phyloP scores from a whole-genome alignment of 1,140 invertebrate genomes.

The Palaemon carinicauda region DNA sequence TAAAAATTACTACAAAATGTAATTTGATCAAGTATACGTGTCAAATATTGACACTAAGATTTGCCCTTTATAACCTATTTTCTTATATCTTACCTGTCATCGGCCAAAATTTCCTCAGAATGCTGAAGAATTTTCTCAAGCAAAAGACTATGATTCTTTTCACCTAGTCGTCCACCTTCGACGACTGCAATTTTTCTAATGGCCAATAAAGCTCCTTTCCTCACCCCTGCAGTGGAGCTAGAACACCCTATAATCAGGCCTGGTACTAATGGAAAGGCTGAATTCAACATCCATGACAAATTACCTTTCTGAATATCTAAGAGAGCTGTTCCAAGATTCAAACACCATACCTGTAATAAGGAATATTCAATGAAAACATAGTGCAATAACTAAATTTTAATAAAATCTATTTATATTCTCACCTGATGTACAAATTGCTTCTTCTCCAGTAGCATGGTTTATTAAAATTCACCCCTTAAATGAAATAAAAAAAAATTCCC shows the following conservation, averaged over 20 bases:
- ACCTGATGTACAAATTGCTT: no score
- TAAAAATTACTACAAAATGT: no score
- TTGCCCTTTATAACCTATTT: background rate
- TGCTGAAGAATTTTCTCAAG: background rate
- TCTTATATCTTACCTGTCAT: conserved; percentile 9
- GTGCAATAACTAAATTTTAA: no score
- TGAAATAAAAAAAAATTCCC: no score
- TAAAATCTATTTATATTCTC: no score
- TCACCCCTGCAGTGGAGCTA: background rate
- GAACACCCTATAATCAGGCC: conserved; percentile 7
- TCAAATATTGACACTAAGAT: no score
- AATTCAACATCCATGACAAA: conserved; percentile 17
- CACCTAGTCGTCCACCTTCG: background rate
- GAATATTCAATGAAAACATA: background rate
- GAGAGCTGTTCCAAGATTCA: conserved; percentile 14
- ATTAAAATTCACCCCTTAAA: no score
- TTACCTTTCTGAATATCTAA: background rate
- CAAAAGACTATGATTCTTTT: conserved; percentile 11
- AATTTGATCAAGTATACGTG: background rate
- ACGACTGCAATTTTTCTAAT: background rate
- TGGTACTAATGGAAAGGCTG: conserved; percentile 24
- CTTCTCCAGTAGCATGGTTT: no score
- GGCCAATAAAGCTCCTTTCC: background rate
- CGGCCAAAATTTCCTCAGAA: conserved; percentile 23
- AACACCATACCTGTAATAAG: conserved; percentile 12